Evolutionary conservation across 1,140 invertebrate species (phyloP).

Genomic region (Trichogramma pretiosum): DNA sequence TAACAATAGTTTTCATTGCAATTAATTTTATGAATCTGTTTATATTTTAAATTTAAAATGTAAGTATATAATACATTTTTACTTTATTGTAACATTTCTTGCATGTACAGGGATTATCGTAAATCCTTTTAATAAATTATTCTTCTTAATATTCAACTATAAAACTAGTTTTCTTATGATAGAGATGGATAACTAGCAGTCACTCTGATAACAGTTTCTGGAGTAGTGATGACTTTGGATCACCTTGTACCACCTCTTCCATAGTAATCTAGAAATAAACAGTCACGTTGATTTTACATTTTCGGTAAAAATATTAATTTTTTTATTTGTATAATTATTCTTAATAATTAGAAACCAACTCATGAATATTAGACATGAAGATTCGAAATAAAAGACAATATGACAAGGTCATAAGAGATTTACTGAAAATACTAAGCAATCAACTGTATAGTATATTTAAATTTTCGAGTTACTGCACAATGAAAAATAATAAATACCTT

Average conservation of each 20-base stretch:
- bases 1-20: slow-evolving; percentile 31
- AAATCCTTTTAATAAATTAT: slow-evolving; percentile 24
- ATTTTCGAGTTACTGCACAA: no score
- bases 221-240: slow-evolving; percentile 63
- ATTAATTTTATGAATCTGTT: slow-evolving; percentile 43
- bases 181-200: slow-evolving; percentile 39
- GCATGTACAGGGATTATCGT: slow-evolving; percentile 19
- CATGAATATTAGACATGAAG: no score
- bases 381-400: no score
- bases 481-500: no score
- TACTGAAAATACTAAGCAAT: no score
- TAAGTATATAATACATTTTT: slow-evolving; percentile 33
- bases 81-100: slow-evolving; percentile 30
- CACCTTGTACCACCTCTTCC: slow-evolving; percentile 61
- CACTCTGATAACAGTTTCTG: slow-evolving; percentile 72
- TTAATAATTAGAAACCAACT: no score
- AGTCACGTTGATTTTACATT: background rate
- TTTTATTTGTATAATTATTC: background rate
- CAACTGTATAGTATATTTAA: no score
- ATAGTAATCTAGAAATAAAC: slow-evolving; percentile 65
- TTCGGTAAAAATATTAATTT: background rate
- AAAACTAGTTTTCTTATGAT: slow-evolving; percentile 36
- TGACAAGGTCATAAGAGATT: no score
- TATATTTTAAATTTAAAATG: slow-evolving; percentile 45
- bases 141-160: slow-evolving; percentile 26